Evolutionary conservation across 2,113 vertebrate genomes (phyloP).

Genomic region (Petromus typicus): DNA sequence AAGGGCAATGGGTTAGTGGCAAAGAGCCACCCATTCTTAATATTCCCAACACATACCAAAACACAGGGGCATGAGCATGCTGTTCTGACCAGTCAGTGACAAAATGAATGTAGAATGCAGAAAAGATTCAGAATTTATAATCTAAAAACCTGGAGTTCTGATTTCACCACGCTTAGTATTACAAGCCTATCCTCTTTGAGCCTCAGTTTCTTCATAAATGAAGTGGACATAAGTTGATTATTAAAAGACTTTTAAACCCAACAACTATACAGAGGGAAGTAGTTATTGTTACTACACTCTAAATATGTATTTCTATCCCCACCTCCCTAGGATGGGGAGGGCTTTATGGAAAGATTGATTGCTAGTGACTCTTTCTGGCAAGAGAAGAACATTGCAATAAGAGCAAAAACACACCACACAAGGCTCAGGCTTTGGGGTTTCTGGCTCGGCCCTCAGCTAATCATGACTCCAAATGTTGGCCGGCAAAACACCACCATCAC

Average conservation of each 20-base stretch:
- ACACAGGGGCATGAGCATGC: neutral
- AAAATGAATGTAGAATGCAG: neutral
- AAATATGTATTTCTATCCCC: slow-evolving; percentile 30
- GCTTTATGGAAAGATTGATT: slow-evolving; percentile 73
- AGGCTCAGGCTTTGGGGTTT: slow-evolving; percentile 73
- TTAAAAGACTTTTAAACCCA: neutral
- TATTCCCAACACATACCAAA: neutral
- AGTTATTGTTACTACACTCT: neutral
- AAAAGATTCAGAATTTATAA: neutral
- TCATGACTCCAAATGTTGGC: slow-evolving; percentile 77
- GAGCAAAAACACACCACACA: slow-evolving; percentile 46
- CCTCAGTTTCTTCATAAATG: neutral
- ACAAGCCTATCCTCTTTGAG: neutral
- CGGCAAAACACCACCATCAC: slow-evolving; percentile 13
- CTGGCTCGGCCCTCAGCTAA: slow-evolving; percentile 66
- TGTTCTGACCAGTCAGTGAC: neutral
- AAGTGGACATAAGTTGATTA: neutral
- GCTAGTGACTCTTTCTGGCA: slow-evolving; percentile 79
- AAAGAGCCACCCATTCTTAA: neutral
- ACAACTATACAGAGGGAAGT: neutral
- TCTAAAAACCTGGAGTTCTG: neutral
- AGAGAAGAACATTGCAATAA: slow-evolving; percentile 1
- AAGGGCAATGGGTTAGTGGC: neutral
- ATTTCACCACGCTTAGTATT: neutral
- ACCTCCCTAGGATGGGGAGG: neutral